Evolutionary conservation across 2,888 invertebrate species (phyloP), one percentile per base, ranked within the genome.

Genomic region (Erannis defoliaria): DNA sequence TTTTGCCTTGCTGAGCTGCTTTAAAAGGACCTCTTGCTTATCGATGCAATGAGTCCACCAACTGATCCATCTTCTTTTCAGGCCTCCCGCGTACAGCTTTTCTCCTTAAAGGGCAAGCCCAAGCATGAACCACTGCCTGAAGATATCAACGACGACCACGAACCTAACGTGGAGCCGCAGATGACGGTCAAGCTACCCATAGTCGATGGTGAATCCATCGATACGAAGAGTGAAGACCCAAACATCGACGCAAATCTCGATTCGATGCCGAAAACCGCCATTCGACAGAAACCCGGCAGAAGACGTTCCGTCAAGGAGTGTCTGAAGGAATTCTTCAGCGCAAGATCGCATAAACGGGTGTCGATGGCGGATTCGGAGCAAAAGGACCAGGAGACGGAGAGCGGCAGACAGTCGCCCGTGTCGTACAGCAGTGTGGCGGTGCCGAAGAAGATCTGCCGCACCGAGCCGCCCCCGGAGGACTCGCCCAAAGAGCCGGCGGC

Each of bases 21-120:
- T n/a, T n/a, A n/a, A n/a, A n/a, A n/a, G n/a, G n/a, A n/a, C n/a
- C n/a, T n/a, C 8, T 26, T 8, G 26, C 26, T 26, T 8, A 26
- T 26, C 5, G 5, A 6, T 6, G 1, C 8, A 3, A 12, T 6
- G 19, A 10, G 8, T 14, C 8, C 37, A 1, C 8, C 16, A 8
- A 14, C 19, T 45, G 10, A 46, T 31, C 18, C 10, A 18, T 18
- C 0, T n/a, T 31, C 6, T 5, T 19, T 46, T n/a, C 31, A 46
- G 46, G 31, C 31, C 1, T 18, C 31, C 19, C 46, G 46, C 18
- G 10, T 33, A 6, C 72, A 75, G 31, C 46, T 72, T 9, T 54
- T 64, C 29, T 40, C 69, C 10, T n/a, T 16, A 9, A 29, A 50
- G 18, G 35, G 38, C 42, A 43, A 26, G 9, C 29, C 31, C 18